These are phyloP conservation scores for Diacarnus erythraeanus DNA, from an alignment of 37 sponge, comb jelly and placozoan genomes.

Conservation along the genomic window DNA sequence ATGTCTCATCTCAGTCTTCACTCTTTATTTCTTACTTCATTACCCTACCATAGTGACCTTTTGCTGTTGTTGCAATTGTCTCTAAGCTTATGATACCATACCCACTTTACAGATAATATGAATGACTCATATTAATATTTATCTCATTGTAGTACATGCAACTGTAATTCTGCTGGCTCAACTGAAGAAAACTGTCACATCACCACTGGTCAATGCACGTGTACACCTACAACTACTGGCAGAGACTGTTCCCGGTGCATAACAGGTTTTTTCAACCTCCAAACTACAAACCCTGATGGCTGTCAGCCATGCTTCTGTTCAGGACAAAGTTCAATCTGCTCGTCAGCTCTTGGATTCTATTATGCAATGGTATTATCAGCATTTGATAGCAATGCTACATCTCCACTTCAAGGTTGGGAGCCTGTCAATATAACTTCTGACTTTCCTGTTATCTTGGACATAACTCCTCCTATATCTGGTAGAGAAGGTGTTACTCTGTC, in stretches of 20 bases:
- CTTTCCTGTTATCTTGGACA: not conserved
- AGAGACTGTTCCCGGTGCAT: constrained; percentile 44
- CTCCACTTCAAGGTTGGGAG: constrained; percentile 24
- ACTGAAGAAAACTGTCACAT: constrained; percentile 11
- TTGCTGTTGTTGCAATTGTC: too few relatives aligned
- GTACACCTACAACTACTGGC: constrained; percentile 22
- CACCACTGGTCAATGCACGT: constrained; percentile 63
- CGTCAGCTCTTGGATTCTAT: constrained; percentile 39
- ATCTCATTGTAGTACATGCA: constrained; percentile 31
- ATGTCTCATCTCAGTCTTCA: too few relatives aligned
- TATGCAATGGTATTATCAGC: not conserved
- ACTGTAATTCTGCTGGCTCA: constrained; percentile 39
- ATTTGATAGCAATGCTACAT: not conserved
- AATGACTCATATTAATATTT: too few relatives aligned
- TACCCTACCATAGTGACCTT: too few relatives aligned
- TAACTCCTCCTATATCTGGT: not conserved
- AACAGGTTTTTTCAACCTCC: constrained; percentile 61
- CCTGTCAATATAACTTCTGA: not conserved
- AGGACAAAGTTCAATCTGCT: constrained; percentile 44
- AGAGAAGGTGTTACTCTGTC: not conserved
- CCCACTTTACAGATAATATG: too few relatives aligned
- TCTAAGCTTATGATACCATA: too few relatives aligned
- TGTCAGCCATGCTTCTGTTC: constrained; percentile 84
- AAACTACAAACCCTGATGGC: constrained; percentile 56
- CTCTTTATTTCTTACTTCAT: too few relatives aligned